These are phyloP conservation scores for Parnassius mnemosyne DNA, from an alignment of 2,888 invertebrate species.

Conservation along the genomic window DNA sequence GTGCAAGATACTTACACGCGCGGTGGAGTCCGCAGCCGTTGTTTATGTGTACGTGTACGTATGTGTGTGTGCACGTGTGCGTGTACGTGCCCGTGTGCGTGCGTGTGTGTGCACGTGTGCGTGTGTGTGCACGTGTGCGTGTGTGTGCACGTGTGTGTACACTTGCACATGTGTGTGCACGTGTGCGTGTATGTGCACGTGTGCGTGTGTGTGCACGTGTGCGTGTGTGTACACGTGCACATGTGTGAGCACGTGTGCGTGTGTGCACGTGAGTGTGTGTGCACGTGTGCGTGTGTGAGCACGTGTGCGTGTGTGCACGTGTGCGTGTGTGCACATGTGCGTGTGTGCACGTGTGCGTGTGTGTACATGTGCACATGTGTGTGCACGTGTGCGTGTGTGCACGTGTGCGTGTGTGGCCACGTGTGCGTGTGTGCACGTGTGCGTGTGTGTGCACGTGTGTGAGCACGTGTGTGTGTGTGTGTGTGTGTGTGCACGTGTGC, in stretches of 20 bases:
- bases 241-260: background rate
- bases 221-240: slow-evolving; percentile 41
- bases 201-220: background rate
- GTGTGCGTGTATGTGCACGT: background rate
- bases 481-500: background rate
- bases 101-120: background rate
- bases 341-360: background rate
- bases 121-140: background rate
- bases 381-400: background rate
- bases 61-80: background rate
- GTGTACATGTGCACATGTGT: background rate
- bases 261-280: too few relatives aligned
- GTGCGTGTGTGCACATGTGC: background rate
- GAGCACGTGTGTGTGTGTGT: background rate
- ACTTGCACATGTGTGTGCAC: background rate
- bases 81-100: background rate
- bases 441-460: background rate
- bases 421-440: background rate
- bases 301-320: background rate
- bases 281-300: background rate
- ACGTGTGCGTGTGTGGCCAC: too few relatives aligned
- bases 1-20: too few relatives aligned
- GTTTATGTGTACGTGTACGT: too few relatives aligned
- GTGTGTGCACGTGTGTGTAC: too few relatives aligned
- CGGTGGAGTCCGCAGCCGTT: too few relatives aligned